Base-by-base conservation (phyloP, 2,888 invertebrate genomes). In the Drosophila phalerata region DNA sequence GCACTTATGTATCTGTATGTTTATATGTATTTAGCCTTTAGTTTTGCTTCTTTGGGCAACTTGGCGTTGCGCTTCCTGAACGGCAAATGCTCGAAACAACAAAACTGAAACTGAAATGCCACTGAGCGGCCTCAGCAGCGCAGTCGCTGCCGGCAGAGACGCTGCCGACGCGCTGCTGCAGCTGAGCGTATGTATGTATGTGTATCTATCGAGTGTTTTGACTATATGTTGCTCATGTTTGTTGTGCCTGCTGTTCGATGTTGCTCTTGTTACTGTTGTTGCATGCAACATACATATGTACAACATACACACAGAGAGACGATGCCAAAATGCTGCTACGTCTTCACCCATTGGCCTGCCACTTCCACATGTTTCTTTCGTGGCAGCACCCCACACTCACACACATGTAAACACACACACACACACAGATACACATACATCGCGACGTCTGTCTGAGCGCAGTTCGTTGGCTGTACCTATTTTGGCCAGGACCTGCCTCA, bases 391-490 rank as follows among this genome's bases (percentile, higher is more conserved):
- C 30, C 55, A 49, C 42, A 28, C 58, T 38, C 58, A 64, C 56
- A 42, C 56, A 62, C 47, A 64, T 56, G 61, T 53, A 68, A 51
- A 63, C 51, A 47, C 58, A 51, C 40, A 45, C 37, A 56, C 19
- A 53, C 15, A 38, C 28, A 51, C 30, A 55, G n/a, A 30, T 10
- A 30, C 30, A 30, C n/a, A 8, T 2, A 37, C 51, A 47, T 25
- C 32, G 62, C 58, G 58, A 60, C 66, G 61, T 79, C 60, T 66
- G 84, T 85, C 88, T 86, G 88, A 69, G 84, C 74, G 69, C 85
- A 89, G 91, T 91, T 91, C 91, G 91, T 91, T 91, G 91, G 91
- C 91, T 91, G 91, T 91, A 91, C 91, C 91, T 91, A 91, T 90
- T 88, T 78, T 78, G 78, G 86, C 85, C 91, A 91, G 91, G 91